phyloP scores from a whole-genome alignment of 2,797 vertebrate species.

The Peromyscus eremicus region DNA sequence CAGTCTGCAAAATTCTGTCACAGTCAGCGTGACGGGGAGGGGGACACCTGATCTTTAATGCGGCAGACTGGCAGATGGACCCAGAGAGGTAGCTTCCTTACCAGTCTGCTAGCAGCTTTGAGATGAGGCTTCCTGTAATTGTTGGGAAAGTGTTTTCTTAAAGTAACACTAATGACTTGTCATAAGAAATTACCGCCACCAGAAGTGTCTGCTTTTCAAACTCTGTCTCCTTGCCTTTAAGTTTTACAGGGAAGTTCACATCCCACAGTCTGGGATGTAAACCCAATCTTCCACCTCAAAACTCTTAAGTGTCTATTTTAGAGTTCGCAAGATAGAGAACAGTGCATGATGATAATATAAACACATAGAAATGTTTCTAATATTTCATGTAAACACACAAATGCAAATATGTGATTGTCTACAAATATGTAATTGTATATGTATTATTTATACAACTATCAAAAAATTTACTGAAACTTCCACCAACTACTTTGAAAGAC shows the following conservation, averaged over 20 bases:
- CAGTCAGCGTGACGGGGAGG: background rate
- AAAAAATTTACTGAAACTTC: slow-evolving; percentile 43
- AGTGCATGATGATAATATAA: background rate
- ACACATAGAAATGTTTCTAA: slow-evolving; percentile 40
- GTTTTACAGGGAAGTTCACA: slow-evolving; percentile 6
- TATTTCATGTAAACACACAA: background rate
- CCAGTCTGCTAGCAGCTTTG: background rate
- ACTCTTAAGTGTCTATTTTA: background rate
- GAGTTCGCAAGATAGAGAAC: slow-evolving; percentile 14
- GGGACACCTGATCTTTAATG: background rate
- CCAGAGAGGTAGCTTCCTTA: background rate
- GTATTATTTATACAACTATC: background rate
- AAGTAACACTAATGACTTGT: background rate
- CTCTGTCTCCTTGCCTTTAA: background rate
- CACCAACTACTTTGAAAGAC: slow-evolving; percentile 20
- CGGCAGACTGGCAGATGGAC: background rate
- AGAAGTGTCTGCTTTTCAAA: background rate
- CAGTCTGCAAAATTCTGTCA: slow-evolving; percentile 8
- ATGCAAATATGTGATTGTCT: background rate
- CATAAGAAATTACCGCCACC: background rate
- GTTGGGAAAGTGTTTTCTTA: background rate
- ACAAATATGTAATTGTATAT: background rate
- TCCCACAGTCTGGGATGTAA: background rate
- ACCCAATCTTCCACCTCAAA: background rate
- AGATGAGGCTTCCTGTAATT: slow-evolving; percentile 1